These are phyloP conservation scores for Psilopsiagon aymara DNA, from an alignment of 2,113 vertebrate species.

Conservation along the genomic window DNA sequence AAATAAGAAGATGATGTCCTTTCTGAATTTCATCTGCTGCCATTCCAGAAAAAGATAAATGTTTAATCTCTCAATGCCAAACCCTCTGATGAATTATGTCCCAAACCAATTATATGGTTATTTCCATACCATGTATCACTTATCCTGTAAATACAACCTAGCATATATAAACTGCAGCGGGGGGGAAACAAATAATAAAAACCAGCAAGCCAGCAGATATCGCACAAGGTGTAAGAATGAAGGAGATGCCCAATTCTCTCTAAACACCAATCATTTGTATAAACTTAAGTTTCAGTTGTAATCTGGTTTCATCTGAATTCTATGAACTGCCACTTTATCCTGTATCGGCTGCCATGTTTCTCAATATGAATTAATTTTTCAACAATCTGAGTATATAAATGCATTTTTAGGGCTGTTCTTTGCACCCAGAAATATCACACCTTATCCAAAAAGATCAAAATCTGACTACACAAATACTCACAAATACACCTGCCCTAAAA, in stretches of 20 bases:
- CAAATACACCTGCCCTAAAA: background rate
- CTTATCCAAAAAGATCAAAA: background rate
- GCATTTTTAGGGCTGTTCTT: background rate
- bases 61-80: background rate
- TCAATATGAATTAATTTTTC: background rate
- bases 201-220: background rate
- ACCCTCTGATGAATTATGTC: background rate
- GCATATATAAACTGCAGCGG: background rate
- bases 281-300: background rate
- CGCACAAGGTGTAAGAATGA: background rate
- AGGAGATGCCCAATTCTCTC: background rate
- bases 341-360: background rate
- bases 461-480: background rate
- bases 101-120: background rate
- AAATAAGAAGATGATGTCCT: background rate
- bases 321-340: background rate
- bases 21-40: background rate
- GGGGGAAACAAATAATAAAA: background rate
- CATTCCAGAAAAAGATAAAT: background rate
- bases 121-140: background rate
- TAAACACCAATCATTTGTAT: background rate
- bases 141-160: background rate
- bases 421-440: background rate
- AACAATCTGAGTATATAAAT: background rate
- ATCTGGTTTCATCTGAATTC: background rate